A percentile compares a stretch with the other conserved stretches of the same genome.
Evolutionary conservation across 1,140 invertebrate genomes (phyloP).

Genomic region (Phenacoccus solenopsis): DNA sequence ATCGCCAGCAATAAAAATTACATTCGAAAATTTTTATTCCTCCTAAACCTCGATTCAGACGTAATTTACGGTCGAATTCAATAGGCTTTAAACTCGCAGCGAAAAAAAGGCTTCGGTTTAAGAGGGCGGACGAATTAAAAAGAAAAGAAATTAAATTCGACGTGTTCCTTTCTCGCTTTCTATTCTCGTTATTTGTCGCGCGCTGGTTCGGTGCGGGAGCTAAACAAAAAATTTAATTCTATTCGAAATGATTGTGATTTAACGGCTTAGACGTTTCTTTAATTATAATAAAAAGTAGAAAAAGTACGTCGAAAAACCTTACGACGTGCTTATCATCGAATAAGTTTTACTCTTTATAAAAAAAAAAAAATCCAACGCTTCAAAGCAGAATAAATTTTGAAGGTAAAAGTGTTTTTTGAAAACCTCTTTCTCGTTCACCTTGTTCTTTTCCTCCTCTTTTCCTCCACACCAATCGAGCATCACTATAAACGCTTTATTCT

Average conservation of each 20-base stretch:
- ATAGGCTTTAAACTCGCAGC: background rate
- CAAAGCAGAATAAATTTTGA: background rate
- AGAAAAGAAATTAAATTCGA: background rate
- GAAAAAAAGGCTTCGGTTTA: background rate
- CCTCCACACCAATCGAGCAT: background rate
- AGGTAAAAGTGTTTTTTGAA: background rate
- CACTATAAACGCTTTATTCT: background rate
- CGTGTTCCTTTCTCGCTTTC: background rate
- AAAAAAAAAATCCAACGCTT: background rate
- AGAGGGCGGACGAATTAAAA: too few species aligned
- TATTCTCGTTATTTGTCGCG: too few species aligned
- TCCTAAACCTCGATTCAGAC: too few species aligned
- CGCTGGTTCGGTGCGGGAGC: too few species aligned
- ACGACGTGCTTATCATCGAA: background rate
- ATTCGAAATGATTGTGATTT: too few species aligned
- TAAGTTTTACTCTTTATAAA: background rate
- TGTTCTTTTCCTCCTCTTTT: background rate
- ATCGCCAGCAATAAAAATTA: background rate
- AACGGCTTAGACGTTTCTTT: background rate
- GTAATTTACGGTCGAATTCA: background rate
- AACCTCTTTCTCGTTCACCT: background rate
- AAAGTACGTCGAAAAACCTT: background rate
- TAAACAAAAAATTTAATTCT: too few species aligned
- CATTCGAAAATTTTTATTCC: background rate
- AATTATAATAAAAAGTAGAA: background rate